Base-by-base conservation (phyloP, 1,140 invertebrate genomes). In the Rhopalosiphum padi region DNA sequence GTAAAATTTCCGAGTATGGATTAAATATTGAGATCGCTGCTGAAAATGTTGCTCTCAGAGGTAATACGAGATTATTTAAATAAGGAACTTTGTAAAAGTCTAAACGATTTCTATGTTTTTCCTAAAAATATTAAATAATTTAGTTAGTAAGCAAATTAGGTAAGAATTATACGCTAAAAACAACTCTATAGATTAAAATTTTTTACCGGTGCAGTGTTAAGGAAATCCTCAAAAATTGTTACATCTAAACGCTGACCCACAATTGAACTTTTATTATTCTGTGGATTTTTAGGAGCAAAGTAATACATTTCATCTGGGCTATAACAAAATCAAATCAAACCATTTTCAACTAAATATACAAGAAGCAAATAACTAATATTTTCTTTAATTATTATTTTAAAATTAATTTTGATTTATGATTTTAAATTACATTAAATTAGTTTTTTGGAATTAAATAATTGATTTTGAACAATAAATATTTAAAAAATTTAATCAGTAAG, bases 231-330 rank as follows among this genome's bases (percentile, higher is more conserved):
- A 85, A 85, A 93, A 53, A 93, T 53, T 85, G 91, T 93, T 35
- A 93, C 35, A 55, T 83, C 77, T 43, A 93, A 85, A 41, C 77
- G 77, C 41, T 93, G 91, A 53, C 91, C 91, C 43, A 93, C 48
- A 85, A 93, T 93, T 86, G 91, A 48, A 93, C 91, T 93, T 93
- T 93, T 93, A 93, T 93, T 93, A n/a, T 93, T 93, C 21, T 93
- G 91, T 53, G 91, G 91, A 93, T 85, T 93, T 86, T 85, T 93
- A 41, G 91, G 91, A 25, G 91, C 77, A 55, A 93, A 93, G n/a
- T 93, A 93, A 41, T 93, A 93, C 77, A 93, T 85, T 93, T 93
- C 82, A 55, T 85, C 91, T 23, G 91, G 77, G 9, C 91, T 93
- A 53, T 46, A 83, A 90, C 48, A 90, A 43, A 90, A 90, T 60